phyloP scores from a whole-genome alignment of 2,888 invertebrate species.

The Agapostemon virescens region DNA sequence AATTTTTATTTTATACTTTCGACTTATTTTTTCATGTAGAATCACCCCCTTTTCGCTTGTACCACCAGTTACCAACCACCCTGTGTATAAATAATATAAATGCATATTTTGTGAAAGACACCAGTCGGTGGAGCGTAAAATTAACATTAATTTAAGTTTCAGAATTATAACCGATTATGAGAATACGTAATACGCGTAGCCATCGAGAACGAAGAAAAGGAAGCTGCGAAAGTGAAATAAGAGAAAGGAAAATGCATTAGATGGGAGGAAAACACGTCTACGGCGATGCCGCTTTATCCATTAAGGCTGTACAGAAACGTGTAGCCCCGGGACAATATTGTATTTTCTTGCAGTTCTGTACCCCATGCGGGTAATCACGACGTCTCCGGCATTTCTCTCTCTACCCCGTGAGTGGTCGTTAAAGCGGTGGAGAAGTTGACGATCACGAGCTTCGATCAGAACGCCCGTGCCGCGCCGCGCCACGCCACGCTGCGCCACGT shows the following conservation, averaged over 20 bases:
- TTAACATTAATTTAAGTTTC: too few relatives aligned
- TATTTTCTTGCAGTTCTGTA: constrained; percentile 59
- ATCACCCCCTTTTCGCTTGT: too few relatives aligned
- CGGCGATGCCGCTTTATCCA: constrained; percentile 55
- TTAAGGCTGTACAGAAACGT: constrained; percentile 47
- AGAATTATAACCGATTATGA: neutral
- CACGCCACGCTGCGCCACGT: neutral
- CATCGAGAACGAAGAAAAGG: neutral
- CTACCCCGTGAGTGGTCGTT: constrained; percentile 36
- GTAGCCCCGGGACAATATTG: constrained; percentile 55
- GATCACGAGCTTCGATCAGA: constrained; percentile 56
- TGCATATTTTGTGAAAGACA: too few relatives aligned
- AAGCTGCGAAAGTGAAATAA: neutral
- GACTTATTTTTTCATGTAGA: too few relatives aligned
- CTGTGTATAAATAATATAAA: too few relatives aligned
- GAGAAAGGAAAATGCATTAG: constrained; percentile 26
- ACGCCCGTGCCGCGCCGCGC: constrained; percentile 8
- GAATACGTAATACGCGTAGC: neutral
- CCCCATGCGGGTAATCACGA: constrained; percentile 65
- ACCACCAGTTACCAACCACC: too few relatives aligned
- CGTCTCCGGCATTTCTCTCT: constrained; percentile 33
- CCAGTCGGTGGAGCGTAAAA: too few relatives aligned
- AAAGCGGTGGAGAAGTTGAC: constrained; percentile 54
- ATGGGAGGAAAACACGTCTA: constrained; percentile 44
- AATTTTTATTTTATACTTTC: too few relatives aligned